A percentile compares a stretch with the other conserved stretches of the same genome.
These are phyloP conservation scores for zebrafish (Danio rerio) DNA, from an alignment of 2,113 vertebrate genomes.

Conservation along the genomic window DNA sequence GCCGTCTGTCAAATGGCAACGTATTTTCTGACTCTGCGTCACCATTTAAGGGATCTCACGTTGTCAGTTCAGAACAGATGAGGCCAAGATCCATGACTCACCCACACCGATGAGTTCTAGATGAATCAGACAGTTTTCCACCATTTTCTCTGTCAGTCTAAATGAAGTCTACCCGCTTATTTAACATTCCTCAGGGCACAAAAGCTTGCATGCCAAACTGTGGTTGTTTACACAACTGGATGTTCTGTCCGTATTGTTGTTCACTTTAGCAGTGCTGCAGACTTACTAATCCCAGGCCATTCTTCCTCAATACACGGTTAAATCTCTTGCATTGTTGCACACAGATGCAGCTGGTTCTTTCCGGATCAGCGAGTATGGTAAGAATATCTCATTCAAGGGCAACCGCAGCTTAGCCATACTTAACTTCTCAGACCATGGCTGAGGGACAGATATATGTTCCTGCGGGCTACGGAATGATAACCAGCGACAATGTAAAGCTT, in stretches of 20 bases:
- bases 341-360: constrained; percentile 44
- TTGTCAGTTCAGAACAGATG: constrained; percentile 12
- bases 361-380: constrained; percentile 28
- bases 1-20: background rate
- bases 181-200: constrained; percentile 26
- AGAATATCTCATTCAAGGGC: constrained; percentile 40
- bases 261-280: constrained; percentile 39
- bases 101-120: background rate
- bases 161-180: constrained; percentile 30
- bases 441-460: constrained; percentile 12
- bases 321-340: constrained; percentile 38
- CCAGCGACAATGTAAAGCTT: background rate
- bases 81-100: constrained; percentile 9
- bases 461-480: background rate
- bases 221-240: constrained; percentile 49
- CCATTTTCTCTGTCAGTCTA: background rate
- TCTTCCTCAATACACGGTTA: constrained; percentile 30
- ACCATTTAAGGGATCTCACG: background rate
- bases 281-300: constrained; percentile 43
- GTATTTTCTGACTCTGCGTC: constrained; percentile 2
- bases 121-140: background rate
- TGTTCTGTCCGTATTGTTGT: constrained; percentile 33
- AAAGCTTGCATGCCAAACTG: constrained; percentile 18
- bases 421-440: constrained; percentile 24
- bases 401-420: constrained; percentile 26